Evolutionary conservation across 2,888 invertebrate genomes (phyloP).

Genomic region (Nineta flava): DNA sequence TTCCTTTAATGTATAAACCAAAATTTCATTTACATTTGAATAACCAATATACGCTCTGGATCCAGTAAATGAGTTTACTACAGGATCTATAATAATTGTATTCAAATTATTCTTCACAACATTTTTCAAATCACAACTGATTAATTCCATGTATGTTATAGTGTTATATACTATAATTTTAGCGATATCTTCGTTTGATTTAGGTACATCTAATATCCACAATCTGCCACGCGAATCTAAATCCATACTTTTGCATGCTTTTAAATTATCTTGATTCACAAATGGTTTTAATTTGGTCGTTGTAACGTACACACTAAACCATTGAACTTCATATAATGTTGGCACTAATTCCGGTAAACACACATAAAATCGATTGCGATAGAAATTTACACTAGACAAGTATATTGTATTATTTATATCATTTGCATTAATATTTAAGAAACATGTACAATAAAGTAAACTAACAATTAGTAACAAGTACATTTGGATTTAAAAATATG

Average conservation of each 20-base stretch:
- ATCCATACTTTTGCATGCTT: conserved; percentile 25
- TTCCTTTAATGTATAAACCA: conserved; percentile 19
- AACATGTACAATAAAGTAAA: too few relatives aligned
- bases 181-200: conserved; percentile 19
- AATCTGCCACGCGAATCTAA: conserved; percentile 26
- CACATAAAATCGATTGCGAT: background rate
- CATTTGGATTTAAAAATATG: too few relatives aligned
- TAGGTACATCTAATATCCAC: conserved; percentile 30
- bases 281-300: background rate
- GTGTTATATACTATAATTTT: conserved; percentile 28
- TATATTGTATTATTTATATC: background rate
- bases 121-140: conserved; percentile 15
- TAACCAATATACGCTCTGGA: conserved; percentile 25
- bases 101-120: conserved; percentile 18
- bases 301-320: background rate
- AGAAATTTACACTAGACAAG: background rate
- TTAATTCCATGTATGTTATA: conserved; percentile 19
- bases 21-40: conserved; percentile 17
- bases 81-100: conserved; percentile 22
- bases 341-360: background rate
- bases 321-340: background rate
- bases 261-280: conserved; percentile 15
- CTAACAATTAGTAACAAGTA: too few relatives aligned
- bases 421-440: background rate
- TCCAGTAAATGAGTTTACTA: conserved; percentile 14